Conservation (phyloP, 2,888 invertebrate species). For the Deladenus siricidicola region DNA sequence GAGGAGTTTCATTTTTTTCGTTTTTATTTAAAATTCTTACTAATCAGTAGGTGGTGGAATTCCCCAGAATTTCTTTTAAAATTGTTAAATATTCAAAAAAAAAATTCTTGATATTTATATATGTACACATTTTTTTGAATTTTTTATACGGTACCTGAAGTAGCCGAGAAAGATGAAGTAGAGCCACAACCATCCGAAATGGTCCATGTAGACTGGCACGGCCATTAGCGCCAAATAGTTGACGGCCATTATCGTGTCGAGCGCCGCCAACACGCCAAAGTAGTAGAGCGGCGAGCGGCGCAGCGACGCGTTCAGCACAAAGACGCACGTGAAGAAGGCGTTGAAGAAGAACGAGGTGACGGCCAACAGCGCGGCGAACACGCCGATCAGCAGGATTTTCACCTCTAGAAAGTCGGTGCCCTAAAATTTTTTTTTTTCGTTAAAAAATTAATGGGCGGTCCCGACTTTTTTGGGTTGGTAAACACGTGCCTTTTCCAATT, state of each 20-base stretch:
- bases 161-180: constrained; percentile 47
- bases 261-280: constrained; percentile 49
- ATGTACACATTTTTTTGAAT: too few relatives aligned
- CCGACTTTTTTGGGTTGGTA: too few relatives aligned
- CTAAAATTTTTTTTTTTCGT: constrained; percentile 24
- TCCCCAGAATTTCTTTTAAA: too few relatives aligned
- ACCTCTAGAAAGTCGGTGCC: constrained; percentile 48
- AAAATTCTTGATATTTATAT: too few relatives aligned
- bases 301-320: constrained; percentile 28
- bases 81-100: too few relatives aligned
- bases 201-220: constrained; percentile 48
- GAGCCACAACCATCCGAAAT: constrained; percentile 39
- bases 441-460: too few relatives aligned
- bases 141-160: constrained; percentile 6
- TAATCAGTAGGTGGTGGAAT: too few relatives aligned
- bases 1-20: too few relatives aligned
- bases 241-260: constrained; percentile 50
- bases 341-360: constrained; percentile 46
- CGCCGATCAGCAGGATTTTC: constrained; percentile 43
- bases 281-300: constrained; percentile 47
- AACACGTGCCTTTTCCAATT: too few relatives aligned
- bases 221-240: constrained; percentile 51
- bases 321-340: constrained; percentile 49
- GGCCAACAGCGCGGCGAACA: constrained; percentile 46
- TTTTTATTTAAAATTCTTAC: too few relatives aligned